Evolutionary conservation across 1,140 invertebrate genomes (phyloP), one percentile per base, ranked within the genome.

Genomic region (Idris sp.): DNA sequence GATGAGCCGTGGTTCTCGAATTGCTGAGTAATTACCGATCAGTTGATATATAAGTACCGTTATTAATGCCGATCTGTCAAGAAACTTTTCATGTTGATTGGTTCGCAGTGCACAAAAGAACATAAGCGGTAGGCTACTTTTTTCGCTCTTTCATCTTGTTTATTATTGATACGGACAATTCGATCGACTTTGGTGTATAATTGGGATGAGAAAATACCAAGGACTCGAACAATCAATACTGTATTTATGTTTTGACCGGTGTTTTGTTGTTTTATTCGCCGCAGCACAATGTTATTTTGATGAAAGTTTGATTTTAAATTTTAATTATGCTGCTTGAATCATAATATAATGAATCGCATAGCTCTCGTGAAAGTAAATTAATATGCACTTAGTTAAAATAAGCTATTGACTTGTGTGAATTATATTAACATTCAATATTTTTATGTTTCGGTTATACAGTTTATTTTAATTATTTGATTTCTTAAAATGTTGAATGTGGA

Each of bases 11-110:
- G 67, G 56, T 53, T 40, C 67, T 71, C 56, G 49, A 54, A 61
- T 71, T 61, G 56, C 67, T 61, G 67, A 61, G 67, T 61, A 71
- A 71, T 71, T 71, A 71, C 65, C 38, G 49, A 48, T 61, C 73
- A 26, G 67, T 74, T 54, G 78, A 81, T 80, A 81, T 79, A 68
- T 69, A 68, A 51, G 76, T 56, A 38, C 41, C 26, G 74, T 61
- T 75, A 74, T 72, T 53, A 72, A 61, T 49, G 49, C 36, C 35
- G 58, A 68, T 58, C 58, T 68, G 62, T 61, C 51, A 53, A 38
- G 25, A 26, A 67, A 40, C 5, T 48, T 56, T 67, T 54, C 49
- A 43, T 10, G 11, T 30, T 31, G 14, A 25, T 15, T 10, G 31
- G 0, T 7, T 38, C 2, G 19, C 14, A 10, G 6, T 16, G n/a